phyloP scores from a whole-genome alignment of 2,888 invertebrate species.

The Neoaliturus tenellus region DNA sequence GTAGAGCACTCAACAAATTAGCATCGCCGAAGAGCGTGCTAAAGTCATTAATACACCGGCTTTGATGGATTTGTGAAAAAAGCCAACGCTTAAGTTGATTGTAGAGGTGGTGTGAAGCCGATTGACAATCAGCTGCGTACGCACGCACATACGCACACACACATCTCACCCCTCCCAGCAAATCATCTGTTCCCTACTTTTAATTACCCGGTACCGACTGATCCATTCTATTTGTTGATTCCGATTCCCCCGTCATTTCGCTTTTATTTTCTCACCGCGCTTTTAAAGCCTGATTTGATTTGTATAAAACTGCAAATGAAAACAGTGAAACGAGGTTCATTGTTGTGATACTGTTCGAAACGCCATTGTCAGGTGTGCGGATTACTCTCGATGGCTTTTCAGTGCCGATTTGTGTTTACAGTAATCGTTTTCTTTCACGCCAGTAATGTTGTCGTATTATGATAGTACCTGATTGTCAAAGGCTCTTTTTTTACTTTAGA shows the following conservation, averaged over 20 bases:
- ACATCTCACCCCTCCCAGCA: conserved; percentile 17
- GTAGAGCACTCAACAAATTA: conserved; percentile 40
- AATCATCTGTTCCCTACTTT: conserved; percentile 50
- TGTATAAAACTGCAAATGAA: conserved; percentile 42
- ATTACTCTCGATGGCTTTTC: not conserved
- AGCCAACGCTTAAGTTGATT: conserved; percentile 49
- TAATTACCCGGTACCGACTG: conserved; percentile 31
- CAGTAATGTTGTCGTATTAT: no score
- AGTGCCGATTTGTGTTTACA: not conserved
- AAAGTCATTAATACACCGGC: conserved; percentile 47
- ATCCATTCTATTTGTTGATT: conserved; percentile 40
- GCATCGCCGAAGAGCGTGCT: conserved; percentile 11
- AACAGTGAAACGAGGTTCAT: conserved; percentile 18
- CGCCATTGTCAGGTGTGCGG: conserved; percentile 6
- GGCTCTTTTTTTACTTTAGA: no score
- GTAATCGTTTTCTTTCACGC: not conserved
- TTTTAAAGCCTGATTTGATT: conserved; percentile 47
- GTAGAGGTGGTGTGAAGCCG: conserved; percentile 37
- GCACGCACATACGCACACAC: conserved; percentile 8
- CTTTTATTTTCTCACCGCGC: conserved; percentile 41
- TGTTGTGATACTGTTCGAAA: conserved; percentile 16
- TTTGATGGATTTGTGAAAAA: conserved; percentile 53
- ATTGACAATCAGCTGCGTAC: conserved; percentile 29
- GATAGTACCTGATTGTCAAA: no score
- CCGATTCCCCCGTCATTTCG: conserved; percentile 18